Evolutionary conservation across 2,797 vertebrate genomes (phyloP), one percentile per base, ranked within the genome.

Genomic region (Rhodeus uyekii): DNA sequence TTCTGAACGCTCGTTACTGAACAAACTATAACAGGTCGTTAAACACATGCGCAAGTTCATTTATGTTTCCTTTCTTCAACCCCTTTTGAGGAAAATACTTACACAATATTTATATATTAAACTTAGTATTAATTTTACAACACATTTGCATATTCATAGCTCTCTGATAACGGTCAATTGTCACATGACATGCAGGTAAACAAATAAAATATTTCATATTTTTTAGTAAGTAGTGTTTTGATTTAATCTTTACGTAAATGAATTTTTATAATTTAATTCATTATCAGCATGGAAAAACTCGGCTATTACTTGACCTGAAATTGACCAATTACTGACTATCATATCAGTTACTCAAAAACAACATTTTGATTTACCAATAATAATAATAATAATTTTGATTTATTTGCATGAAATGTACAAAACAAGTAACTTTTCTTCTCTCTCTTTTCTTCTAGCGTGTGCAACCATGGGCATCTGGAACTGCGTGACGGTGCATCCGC

Each of bases 401-500:
- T 68, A 65, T 4, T 68, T 2, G 5, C 16, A 32, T 46, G 16
- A 19, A 68, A 44, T 1, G 8, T 75, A 19, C 8, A 58, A 8
- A 67, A 16, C 19, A 14, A 1, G 0, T 24, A 6, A 60, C 32
- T 8, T 18, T 74, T 18, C 46, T 36, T 24, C 1, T 46, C 27
- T 68, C 9, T 50, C 22, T 65, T 50, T 58, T 34, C 24, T 80
- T 55, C 53, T 87, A 99, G 98, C 97, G 1, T 99, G 98, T 85
- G 97, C 97, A 32, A 78, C 96, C 1, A 90, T 96, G 0, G 98
- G 98, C 82, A 92, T 99, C 83, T 99, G 97, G 96, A 99, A 93
- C 91, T 99, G 98, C 14, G 90, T 99, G 89, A 99, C 97, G 19
- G 92, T 99, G 89, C 95, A 98, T 90, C 98, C 98, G 22, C 90